Evolutionary conservation across 2,113 vertebrate genomes (phyloP).

Genomic region (Varanus salvator): DNA sequence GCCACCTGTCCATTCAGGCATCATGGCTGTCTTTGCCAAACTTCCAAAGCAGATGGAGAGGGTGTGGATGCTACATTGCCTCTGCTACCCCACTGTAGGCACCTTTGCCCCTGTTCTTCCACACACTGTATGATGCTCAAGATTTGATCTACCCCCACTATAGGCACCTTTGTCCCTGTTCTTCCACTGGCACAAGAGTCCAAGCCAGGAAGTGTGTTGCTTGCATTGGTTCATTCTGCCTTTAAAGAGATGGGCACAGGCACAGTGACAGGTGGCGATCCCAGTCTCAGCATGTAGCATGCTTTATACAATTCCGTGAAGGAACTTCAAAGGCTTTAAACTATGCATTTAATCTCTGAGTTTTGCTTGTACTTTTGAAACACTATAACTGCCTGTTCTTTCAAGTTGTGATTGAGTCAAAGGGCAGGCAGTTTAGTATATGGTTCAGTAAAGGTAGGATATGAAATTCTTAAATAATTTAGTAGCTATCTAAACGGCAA

Average conservation of each 20-base stretch:
- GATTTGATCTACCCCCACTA: not conserved
- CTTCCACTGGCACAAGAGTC: not conserved
- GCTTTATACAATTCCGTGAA: not conserved
- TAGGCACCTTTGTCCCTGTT: not conserved
- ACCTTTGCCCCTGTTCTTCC: not conserved
- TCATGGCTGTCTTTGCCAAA: not conserved
- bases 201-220: not conserved
- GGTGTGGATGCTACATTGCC: not conserved
- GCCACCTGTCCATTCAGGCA: not conserved
- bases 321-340: not conserved
- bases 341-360: not conserved
- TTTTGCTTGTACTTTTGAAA: constrained; percentile 8
- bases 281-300: not conserved
- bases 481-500: not conserved
- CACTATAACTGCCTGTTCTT: not conserved
- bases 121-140: not conserved
- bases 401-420: not conserved
- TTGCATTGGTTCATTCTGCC: not conserved
- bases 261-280: not conserved
- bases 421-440: not conserved
- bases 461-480: not conserved
- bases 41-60: not conserved
- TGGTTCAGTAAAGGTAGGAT: not conserved
- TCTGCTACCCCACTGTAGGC: not conserved
- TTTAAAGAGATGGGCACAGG: not conserved